Evolutionary conservation across 2,888 invertebrate species (phyloP).

Genomic region (Emesis furor): DNA sequence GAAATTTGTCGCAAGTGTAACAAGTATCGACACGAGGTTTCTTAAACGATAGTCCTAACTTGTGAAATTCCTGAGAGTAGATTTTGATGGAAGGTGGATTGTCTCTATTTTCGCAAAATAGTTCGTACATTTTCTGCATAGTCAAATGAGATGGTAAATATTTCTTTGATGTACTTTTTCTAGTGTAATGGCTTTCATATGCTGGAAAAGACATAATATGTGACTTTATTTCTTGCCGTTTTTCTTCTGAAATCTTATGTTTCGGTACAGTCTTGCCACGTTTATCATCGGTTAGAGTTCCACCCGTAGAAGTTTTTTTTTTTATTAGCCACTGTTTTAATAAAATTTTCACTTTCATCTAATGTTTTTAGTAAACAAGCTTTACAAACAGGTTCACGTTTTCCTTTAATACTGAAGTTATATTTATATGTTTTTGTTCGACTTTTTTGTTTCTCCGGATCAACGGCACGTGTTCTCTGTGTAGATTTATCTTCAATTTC

Average conservation of each 20-base stretch:
- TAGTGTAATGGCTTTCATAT: slow-evolving; percentile 21
- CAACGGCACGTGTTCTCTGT: neutral
- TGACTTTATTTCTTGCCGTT: neutral
- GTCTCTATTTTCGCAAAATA: slow-evolving; percentile 6
- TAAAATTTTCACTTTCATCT: slow-evolving; percentile 13
- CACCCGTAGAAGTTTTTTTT: neutral
- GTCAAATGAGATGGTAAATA: slow-evolving; percentile 19
- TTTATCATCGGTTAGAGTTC: slow-evolving; percentile 8
- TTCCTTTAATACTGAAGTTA: neutral
- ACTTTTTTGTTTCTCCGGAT: neutral
- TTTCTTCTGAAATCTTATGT: slow-evolving; percentile 18
- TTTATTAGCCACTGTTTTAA: slow-evolving; percentile 2
- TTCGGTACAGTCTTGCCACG: neutral
- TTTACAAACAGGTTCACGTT: slow-evolving; percentile 6
- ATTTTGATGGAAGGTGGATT: neutral
- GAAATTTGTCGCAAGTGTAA: slow-evolving; percentile 4
- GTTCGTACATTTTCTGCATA: slow-evolving; percentile 10
- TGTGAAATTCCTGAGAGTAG: slow-evolving; percentile 11
- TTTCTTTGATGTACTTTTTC: neutral
- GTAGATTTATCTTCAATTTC: neutral
- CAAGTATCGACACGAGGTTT: slow-evolving; percentile 11
- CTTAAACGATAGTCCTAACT: neutral
- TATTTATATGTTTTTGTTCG: slow-evolving; percentile 6
- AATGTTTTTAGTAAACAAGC: slow-evolving; percentile 6
- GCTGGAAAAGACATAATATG: slow-evolving; percentile 20